A percentile compares a stretch with the other conserved stretches of the same genome.
phyloP scores from a whole-genome alignment of 2,888 invertebrate genomes.

The Plusia festucae region DNA sequence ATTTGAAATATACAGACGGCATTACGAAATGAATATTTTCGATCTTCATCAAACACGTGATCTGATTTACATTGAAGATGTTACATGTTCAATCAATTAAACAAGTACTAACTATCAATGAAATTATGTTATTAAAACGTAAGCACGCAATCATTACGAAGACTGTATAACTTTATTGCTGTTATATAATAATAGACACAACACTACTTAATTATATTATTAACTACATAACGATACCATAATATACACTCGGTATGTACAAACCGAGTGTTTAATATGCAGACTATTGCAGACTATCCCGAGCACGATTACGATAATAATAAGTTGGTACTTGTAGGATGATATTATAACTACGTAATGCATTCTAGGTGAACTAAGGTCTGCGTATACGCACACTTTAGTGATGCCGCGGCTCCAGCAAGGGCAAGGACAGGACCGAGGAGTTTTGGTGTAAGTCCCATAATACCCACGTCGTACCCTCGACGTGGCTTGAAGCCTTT shows the following conservation, averaged over 20 bases:
- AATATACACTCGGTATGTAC: neutral
- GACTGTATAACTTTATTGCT: conserved; percentile 32
- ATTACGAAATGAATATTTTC: neutral
- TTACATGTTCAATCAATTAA: conserved; percentile 26
- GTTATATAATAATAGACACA: conserved; percentile 30
- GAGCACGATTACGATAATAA: neutral
- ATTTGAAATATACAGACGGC: neutral
- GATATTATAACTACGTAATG: neutral
- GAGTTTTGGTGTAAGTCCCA: too few species aligned
- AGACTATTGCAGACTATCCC: neutral
- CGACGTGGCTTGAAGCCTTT: too few species aligned
- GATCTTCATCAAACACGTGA: conserved; percentile 2
- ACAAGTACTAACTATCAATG: conserved; percentile 15
- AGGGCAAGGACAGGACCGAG: too few species aligned
- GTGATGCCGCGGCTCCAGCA: too few species aligned
- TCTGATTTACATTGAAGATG: conserved; percentile 17
- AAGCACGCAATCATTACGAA: conserved; percentile 41
- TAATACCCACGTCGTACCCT: too few species aligned
- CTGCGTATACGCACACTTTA: too few species aligned
- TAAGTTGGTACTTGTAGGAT: neutral
- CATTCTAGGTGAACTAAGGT: too few species aligned
- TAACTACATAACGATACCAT: neutral
- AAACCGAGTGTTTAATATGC: neutral
- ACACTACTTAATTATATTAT: conserved; percentile 36
- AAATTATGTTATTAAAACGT: conserved; percentile 42